These are phyloP conservation scores for Pseudorhombus dupliciocellatus DNA, from an alignment of 2,113 vertebrate species.

Conservation along the genomic window DNA sequence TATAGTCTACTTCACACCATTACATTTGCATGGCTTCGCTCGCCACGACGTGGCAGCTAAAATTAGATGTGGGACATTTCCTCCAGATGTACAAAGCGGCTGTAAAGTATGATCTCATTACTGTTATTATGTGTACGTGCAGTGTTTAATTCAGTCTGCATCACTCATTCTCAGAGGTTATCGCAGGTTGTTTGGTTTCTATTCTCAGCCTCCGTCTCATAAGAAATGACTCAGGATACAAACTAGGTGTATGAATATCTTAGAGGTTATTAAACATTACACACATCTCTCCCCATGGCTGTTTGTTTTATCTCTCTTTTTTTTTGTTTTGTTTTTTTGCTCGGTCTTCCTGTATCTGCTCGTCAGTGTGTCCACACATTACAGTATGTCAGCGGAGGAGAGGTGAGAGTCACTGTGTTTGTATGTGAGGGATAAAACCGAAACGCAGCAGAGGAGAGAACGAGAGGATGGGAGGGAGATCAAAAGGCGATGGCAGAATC, in stretches of 20 bases:
- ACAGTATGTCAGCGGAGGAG: slow-evolving; percentile 29
- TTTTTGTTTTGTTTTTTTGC: slow-evolving; percentile 15
- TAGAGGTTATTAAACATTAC: slow-evolving; percentile 37
- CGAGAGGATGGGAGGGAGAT: slow-evolving; percentile 38
- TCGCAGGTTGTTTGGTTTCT: slow-evolving; percentile 18
- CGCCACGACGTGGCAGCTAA: slow-evolving; percentile 48
- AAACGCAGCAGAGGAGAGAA: slow-evolving; percentile 20
- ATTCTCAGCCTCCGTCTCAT: slow-evolving; percentile 23
- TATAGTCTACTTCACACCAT: slow-evolving; percentile 59
- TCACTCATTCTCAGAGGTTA: slow-evolving; percentile 40
- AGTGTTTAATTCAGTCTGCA: slow-evolving; percentile 39
- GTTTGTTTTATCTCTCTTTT: slow-evolving; percentile 34
- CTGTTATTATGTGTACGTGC: slow-evolving; percentile 44
- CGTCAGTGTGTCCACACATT: slow-evolving; percentile 23
- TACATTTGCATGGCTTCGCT: slow-evolving; percentile 47
- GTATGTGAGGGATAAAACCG: slow-evolving; percentile 42
- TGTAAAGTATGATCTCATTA: slow-evolving; percentile 45
- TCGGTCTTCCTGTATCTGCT: slow-evolving; percentile 15
- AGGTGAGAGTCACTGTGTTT: slow-evolving; percentile 29
- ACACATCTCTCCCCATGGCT: slow-evolving; percentile 2
- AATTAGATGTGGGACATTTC: slow-evolving; percentile 58
- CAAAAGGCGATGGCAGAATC: slow-evolving; percentile 50
- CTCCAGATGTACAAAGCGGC: slow-evolving; percentile 36
- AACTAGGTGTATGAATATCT: slow-evolving; percentile 42
- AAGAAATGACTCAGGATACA: slow-evolving; percentile 40